Evolutionary conservation across 2,797 vertebrate genomes (phyloP), one percentile per base, ranked within the genome.

Genomic region (Enteromius thamalakanensis): DNA sequence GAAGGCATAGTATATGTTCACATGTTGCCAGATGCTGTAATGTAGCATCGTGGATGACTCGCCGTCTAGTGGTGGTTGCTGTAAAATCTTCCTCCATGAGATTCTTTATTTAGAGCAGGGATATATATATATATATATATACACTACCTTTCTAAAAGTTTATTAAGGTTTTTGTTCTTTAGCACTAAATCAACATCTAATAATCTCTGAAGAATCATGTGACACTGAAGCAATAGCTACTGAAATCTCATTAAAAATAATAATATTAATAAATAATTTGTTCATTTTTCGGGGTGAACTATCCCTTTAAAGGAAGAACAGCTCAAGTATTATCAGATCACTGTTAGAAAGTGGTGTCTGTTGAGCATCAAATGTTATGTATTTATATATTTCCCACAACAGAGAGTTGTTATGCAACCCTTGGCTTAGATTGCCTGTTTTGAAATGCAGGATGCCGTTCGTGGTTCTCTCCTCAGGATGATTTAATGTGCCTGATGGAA

Each of bases 291-390:
- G 8, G 19, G 19, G 51, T n/a, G 53, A 58, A 58, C 9, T 58
- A 23, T 58, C 21, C n/a, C 3, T 58, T 86, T 83, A 71, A 85
- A 83, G 78, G 81, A 79, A 80, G 79, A 82, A 69, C 26, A 26
- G 6, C 42, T 76, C 14, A 7, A 23, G 3, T 1, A 62, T 29
- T 26, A 19, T 37, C 37, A 74, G 2, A 32, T 60, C 55, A 77
- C 34, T 67, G n/a, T 5, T 60, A 72, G 8, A 45, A 76, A 12
- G 14, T 74, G 2, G 5, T 65, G 69, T 81, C 47, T 85, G 67
- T 62, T 83, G 10, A 83, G 42, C 65, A 51, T 82, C 76, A 74
- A 29, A 71, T 65, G 8, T 71, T 51, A 37, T 84, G 67, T 76
- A 40, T 84, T 82, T 86, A 71, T 74, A 72, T 51, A 82, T 84